Percentiles rank a stretch among this genome's conserved stretches.
These are phyloP conservation scores for Halcyon senegalensis DNA, from an alignment of 2,113 vertebrate genomes.

Conservation along the genomic window DNA sequence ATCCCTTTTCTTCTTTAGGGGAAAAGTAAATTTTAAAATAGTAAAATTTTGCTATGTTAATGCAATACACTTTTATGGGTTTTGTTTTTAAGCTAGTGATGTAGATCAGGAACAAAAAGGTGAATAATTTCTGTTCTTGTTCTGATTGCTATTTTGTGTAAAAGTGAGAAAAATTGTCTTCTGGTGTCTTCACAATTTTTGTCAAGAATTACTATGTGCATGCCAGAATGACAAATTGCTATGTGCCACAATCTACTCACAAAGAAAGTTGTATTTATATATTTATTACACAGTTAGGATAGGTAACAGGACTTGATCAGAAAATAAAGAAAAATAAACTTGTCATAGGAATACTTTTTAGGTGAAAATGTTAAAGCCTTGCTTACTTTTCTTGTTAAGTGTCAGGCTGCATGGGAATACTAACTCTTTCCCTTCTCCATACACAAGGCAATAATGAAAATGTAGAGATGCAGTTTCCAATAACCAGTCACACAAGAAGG, in stretches of 20 bases:
- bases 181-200: not conserved
- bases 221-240: not conserved
- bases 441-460: not conserved
- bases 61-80: not conserved
- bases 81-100: not conserved
- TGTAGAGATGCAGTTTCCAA: not conserved
- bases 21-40: not conserved
- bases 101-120: not conserved
- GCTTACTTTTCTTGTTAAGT: not conserved
- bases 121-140: not conserved
- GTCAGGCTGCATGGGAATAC: not conserved
- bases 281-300: not conserved
- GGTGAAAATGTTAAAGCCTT: not conserved
- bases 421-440: not conserved
- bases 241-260: not conserved
- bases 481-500: not conserved
- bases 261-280: not conserved
- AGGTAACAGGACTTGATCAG: not conserved
- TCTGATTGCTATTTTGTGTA: not conserved
- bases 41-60: not conserved
- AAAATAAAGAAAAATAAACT: not conserved
- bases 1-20: not conserved
- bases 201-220: not conserved
- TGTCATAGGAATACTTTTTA: not conserved
- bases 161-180: not conserved